A percentile compares a stretch with the other conserved stretches of the same genome.
phyloP scores from a whole-genome alignment of 2,797 vertebrate species.

The Merluccius polli region DNA sequence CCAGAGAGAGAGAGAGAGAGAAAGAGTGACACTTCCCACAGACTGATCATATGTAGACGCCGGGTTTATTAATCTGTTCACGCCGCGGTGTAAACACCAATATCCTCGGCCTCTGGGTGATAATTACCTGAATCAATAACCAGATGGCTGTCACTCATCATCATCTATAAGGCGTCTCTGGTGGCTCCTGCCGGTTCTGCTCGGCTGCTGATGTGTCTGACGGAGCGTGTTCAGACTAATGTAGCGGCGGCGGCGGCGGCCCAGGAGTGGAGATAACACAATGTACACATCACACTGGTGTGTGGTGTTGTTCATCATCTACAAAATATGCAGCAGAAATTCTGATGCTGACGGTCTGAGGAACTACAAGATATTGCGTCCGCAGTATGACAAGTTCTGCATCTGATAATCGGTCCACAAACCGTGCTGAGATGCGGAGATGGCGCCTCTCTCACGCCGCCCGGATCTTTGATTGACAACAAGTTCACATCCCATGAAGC shows the following conservation, averaged over 20 bases:
- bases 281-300: too few relatives aligned
- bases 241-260: too few relatives aligned
- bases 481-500: too few relatives aligned
- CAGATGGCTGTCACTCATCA: slow-evolving; percentile 40
- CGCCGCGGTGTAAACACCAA: slow-evolving; percentile 36
- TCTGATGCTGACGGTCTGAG: too few relatives aligned
- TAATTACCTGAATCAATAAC: slow-evolving; percentile 31
- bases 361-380: too few relatives aligned
- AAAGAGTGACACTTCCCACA: slow-evolving; percentile 2
- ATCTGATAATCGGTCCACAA: too few relatives aligned
- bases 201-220: slow-evolving; percentile 6
- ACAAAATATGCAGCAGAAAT: too few relatives aligned
- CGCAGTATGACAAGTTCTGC: too few relatives aligned
- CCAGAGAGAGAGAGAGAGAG: neutral
- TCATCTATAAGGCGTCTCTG: slow-evolving; percentile 22
- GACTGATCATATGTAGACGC: slow-evolving; percentile 48
- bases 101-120: slow-evolving; percentile 31
- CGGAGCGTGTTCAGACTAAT: too few relatives aligned
- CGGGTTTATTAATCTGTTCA: slow-evolving; percentile 63
- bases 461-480: neutral
- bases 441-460: neutral
- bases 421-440: neutral
- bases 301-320: too few relatives aligned
- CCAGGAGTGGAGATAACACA: too few relatives aligned
- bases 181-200: slow-evolving; percentile 27